Percentiles rank a stretch among this genome's conserved stretches.
These are phyloP conservation scores for Agrotis puta DNA, from an alignment of 2,888 invertebrate species.

Conservation along the genomic window DNA sequence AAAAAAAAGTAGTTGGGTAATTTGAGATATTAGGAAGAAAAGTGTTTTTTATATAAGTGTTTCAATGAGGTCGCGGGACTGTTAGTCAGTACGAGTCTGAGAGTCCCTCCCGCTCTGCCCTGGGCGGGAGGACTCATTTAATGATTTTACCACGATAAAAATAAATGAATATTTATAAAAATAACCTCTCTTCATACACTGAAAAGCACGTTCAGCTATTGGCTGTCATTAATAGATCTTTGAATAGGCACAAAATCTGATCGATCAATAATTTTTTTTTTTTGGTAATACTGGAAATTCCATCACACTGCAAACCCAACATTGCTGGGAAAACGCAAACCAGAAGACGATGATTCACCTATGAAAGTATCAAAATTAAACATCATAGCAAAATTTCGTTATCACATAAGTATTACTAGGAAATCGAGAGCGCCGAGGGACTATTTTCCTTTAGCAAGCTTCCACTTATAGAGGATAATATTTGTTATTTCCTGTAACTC, in stretches of 20 bases:
- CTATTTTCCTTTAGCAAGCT: conserved; percentile 19
- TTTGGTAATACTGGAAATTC: background rate
- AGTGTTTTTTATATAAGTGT: background rate
- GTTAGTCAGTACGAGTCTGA: too few relatives aligned
- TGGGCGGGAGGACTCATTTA: too few relatives aligned
- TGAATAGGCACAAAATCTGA: too few relatives aligned
- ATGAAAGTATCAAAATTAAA: background rate
- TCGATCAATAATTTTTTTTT: too few relatives aligned
- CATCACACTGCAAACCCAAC: too few relatives aligned
- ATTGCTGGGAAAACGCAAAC: background rate
- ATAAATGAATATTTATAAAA: too few relatives aligned
- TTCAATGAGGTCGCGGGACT: too few relatives aligned
- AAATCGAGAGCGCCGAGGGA: background rate
- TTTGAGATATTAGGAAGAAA: background rate
- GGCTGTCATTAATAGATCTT: background rate
- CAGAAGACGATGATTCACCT: background rate
- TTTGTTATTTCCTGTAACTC: conserved; percentile 45
- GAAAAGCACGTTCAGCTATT: background rate
- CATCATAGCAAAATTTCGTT: background rate
- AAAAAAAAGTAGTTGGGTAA: background rate
- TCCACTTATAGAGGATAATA: conserved; percentile 40
- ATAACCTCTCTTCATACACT: background rate
- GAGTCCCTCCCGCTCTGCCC: too few relatives aligned
- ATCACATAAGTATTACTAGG: background rate
- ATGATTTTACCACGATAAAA: too few relatives aligned